Percentiles rank a stretch among this genome's conserved stretches.
These are phyloP conservation scores for Papilio helenus DNA, from an alignment of 1,140 invertebrate species.

Conservation along the genomic window DNA sequence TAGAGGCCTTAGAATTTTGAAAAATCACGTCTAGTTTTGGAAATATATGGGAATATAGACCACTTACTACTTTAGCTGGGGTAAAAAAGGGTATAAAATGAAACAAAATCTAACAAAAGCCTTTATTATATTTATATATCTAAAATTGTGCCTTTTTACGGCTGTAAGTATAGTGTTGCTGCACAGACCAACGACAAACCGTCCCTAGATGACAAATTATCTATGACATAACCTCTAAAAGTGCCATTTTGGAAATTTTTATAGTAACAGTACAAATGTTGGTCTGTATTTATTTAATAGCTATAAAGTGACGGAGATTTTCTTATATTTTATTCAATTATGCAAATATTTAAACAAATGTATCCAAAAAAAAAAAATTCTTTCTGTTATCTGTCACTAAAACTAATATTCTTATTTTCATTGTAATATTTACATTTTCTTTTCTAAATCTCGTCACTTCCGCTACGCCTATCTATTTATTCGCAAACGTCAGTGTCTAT, in stretches of 20 bases:
- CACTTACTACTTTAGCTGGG: no score
- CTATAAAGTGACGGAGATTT: not conserved
- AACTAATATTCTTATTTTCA: not conserved
- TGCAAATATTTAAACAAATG: no score
- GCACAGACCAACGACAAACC: not conserved
- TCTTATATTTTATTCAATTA: no score
- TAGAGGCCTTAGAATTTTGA: not conserved
- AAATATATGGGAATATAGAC: no score
- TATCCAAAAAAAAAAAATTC: no score
- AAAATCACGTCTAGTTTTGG: not conserved
- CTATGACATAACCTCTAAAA: not conserved
- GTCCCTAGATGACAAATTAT: not conserved
- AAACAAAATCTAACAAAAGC: no score
- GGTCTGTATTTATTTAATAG: not conserved
- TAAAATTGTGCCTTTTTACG: not conserved
- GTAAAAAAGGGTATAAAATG: no score
- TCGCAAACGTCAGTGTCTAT: slow-evolving; percentile 9
- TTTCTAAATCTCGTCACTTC: not conserved
- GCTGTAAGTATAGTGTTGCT: not conserved
- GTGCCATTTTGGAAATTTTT: not conserved
- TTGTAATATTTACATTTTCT: no score
- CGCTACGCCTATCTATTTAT: not conserved
- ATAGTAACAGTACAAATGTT: not conserved
- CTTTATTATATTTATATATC: no score
- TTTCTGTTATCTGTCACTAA: no score